Evolutionary conservation across 2,797 vertebrate species (phyloP).

Genomic region (Lutjanus argentimaculatus): DNA sequence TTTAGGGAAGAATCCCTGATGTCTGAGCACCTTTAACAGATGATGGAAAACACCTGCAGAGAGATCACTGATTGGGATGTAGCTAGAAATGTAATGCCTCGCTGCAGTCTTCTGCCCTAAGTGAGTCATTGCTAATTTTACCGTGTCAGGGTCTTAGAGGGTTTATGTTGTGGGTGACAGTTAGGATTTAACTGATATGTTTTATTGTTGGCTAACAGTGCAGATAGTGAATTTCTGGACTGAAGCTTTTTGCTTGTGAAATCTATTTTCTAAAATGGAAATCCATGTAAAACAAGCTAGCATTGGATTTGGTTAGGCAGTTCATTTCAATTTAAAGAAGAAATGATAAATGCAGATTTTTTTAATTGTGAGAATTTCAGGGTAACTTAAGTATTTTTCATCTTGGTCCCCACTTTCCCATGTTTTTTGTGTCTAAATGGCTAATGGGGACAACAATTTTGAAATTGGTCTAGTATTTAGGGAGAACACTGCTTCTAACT

Average conservation of each 20-base stretch:
- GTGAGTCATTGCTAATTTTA: slow-evolving; percentile 25
- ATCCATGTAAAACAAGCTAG: neutral
- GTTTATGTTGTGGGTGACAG: neutral
- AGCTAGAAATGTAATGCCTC: slow-evolving; percentile 27
- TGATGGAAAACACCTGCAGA: slow-evolving; percentile 62
- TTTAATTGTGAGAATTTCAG: neutral
- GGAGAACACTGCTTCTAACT: too few species aligned
- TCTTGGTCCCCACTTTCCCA: too few species aligned
- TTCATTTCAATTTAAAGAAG: slow-evolving; percentile 1
- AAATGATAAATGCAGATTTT: neutral
- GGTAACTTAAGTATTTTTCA: too few species aligned
- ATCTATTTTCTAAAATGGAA: neutral
- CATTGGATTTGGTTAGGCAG: neutral
- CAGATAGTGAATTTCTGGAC: neutral
- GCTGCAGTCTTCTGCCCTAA: slow-evolving; percentile 26
- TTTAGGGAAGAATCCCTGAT: slow-evolving; percentile 14
- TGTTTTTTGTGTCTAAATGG: too few species aligned
- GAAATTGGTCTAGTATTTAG: too few species aligned
- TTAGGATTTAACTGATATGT: slow-evolving; percentile 2
- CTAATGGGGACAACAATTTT: too few species aligned
- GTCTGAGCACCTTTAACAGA: slow-evolving; percentile 48
- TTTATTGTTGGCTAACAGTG: slow-evolving; percentile 9
- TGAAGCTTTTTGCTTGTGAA: neutral
- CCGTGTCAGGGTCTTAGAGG: neutral
- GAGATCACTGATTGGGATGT: slow-evolving; percentile 46